Evolutionary conservation across 2,888 invertebrate genomes (phyloP).

Genomic region (Elgonia sp.): DNA sequence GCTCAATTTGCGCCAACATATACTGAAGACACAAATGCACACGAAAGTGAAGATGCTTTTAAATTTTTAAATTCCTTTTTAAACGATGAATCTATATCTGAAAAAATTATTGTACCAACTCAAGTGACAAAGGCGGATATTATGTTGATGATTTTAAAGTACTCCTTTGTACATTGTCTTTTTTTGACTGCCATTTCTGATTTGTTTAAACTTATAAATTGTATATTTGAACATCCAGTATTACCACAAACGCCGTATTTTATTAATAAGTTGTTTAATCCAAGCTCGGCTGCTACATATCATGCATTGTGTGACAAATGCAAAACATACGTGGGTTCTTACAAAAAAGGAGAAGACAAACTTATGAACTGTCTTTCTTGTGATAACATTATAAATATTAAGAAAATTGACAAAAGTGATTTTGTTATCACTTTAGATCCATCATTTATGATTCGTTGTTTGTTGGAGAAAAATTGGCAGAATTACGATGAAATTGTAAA

Average conservation of each 20-base stretch:
- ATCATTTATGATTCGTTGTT: slow-evolving; percentile 10
- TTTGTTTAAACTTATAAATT: slow-evolving; percentile 41
- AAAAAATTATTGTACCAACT: slow-evolving; percentile 1
- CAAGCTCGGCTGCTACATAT: slow-evolving; percentile 40
- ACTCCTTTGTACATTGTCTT: slow-evolving; percentile 34
- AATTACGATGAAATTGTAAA: slow-evolving; percentile 34
- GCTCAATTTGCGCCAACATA: background rate
- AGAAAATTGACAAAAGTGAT: slow-evolving; percentile 29
- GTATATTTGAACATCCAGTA: slow-evolving; percentile 15
- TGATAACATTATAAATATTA: slow-evolving; percentile 29
- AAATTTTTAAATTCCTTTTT: slow-evolving; percentile 26
- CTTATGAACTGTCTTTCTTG: background rate
- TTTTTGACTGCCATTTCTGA: slow-evolving; percentile 19
- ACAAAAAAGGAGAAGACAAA: slow-evolving; percentile 37
- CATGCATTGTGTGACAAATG: slow-evolving; percentile 67
- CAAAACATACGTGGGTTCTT: slow-evolving; percentile 36
- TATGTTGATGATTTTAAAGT: slow-evolving; percentile 29
- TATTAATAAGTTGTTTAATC: slow-evolving; percentile 66
- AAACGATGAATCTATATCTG: slow-evolving; percentile 13
- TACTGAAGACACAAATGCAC: background rate
- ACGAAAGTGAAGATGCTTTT: slow-evolving; percentile 7
- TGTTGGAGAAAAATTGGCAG: slow-evolving; percentile 27
- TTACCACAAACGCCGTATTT: slow-evolving; percentile 64
- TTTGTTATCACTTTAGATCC: slow-evolving; percentile 47
- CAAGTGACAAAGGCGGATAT: slow-evolving; percentile 19